Base-by-base conservation (phyloP, 2,113 vertebrate species). In the Solea solea region DNA sequence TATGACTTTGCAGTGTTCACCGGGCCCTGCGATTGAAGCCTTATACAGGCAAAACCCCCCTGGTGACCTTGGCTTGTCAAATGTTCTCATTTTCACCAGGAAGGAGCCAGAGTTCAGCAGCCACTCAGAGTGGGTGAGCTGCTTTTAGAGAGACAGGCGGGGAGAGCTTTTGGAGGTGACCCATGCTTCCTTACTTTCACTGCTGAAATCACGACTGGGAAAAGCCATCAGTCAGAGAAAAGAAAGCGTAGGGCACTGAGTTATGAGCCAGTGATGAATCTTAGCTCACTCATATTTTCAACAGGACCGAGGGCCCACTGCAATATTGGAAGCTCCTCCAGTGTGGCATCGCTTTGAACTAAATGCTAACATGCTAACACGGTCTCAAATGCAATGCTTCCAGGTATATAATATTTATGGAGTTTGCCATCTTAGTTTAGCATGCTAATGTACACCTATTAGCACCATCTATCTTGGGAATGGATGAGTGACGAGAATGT, bases 41-140 rank as follows among this genome's bases (percentile, higher is more conserved):
- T 88, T 87, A 89, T 81, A 88, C 84, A 66, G 72, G 56, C 85
- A 77, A 78, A 78, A 79, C 68, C 77, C 87, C 75, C 76, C 21
- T 13, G 74, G 71, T 80, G 87, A 93, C 91, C 90, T 92, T 93
- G 90, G 80, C 80, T 85, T 88, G 83, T 88, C 86, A 88, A 86
- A 87, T 78, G 78, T 77, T 82, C 84, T 81, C 78, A 78, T 91
- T 92, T 88, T 87, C 86, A 90, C 80, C 81, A 80, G 79, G 70
- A 86, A 86, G 84, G 64, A 89, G 84, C 66, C 76, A 16, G 69
- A 70, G 83, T 74, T 87, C 80, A 80, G 73, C 62, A 48, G 84
- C 81, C 48, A 57, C 69, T 84, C 76, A 75, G 73, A 71, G 56
- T 15, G 62, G 76, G 44, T 50, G 66, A 65, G 79, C 77, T 82